phyloP scores from a whole-genome alignment of 2,888 invertebrate genomes.

The Limenitis camilla region DNA sequence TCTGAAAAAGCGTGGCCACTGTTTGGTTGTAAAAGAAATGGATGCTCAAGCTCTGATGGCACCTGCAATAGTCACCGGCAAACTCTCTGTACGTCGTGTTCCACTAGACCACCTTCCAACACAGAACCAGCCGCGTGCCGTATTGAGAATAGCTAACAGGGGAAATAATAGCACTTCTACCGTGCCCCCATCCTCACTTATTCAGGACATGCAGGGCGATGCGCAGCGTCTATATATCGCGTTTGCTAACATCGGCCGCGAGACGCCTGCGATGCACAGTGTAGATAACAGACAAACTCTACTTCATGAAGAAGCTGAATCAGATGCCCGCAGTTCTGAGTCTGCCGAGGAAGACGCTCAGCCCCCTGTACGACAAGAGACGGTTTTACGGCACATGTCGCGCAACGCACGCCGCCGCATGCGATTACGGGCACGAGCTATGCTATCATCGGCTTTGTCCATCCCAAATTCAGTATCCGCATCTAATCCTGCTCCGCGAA shows the following conservation, averaged over 20 bases:
- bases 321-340: slow-evolving; percentile 13
- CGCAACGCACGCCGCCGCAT: slow-evolving; percentile 57
- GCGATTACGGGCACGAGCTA: slow-evolving; percentile 47
- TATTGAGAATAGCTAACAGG: slow-evolving; percentile 59
- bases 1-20: slow-evolving; percentile 59
- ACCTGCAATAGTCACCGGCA: slow-evolving; percentile 45
- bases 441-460: slow-evolving; percentile 20
- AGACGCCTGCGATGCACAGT: slow-evolving; percentile 45
- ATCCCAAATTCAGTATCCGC: slow-evolving; percentile 13
- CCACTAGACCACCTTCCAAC: slow-evolving; percentile 43
- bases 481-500: neutral
- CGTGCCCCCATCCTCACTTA: slow-evolving; percentile 31
- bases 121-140: slow-evolving; percentile 54
- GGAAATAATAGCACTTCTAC: slow-evolving; percentile 28
- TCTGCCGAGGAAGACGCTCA: slow-evolving; percentile 18
- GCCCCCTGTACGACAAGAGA: slow-evolving; percentile 16
- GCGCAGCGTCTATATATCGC: slow-evolving; percentile 52
- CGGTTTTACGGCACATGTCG: slow-evolving; percentile 31
- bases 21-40: slow-evolving; percentile 44
- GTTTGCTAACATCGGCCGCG: slow-evolving; percentile 52
- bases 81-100: slow-evolving; percentile 51
- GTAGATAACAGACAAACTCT: slow-evolving; percentile 41
- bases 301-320: slow-evolving; percentile 6
- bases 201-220: slow-evolving; percentile 54
- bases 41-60: slow-evolving; percentile 52